Conservation (phyloP, 2,113 vertebrate species). For the Salminus brasiliensis region DNA sequence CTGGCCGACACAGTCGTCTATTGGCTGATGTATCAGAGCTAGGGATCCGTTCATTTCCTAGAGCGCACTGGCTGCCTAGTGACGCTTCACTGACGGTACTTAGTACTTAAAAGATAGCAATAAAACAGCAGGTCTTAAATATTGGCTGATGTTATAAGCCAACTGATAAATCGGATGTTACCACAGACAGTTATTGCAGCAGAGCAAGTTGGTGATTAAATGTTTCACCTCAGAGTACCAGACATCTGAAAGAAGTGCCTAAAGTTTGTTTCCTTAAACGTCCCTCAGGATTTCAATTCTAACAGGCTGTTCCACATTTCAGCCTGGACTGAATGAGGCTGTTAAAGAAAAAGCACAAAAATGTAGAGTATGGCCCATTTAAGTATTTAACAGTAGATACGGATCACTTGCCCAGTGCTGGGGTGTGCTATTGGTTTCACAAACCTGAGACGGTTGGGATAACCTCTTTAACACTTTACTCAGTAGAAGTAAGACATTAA, state of each 20-base stretch:
- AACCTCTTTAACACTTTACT: conserved; percentile 58
- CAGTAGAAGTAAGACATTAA: conserved; percentile 63
- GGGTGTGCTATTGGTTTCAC: not conserved
- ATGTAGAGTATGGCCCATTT: not conserved
- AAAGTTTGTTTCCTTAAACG: too few species aligned
- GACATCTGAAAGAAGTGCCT: too few species aligned
- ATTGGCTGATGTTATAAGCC: too few species aligned
- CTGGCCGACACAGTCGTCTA: too few species aligned
- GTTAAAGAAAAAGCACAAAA: not conserved
- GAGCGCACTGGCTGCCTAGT: too few species aligned
- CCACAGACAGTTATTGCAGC: not conserved
- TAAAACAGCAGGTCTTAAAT: too few species aligned
- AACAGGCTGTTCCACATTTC: not conserved
- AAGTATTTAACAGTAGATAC: conserved; percentile 26
- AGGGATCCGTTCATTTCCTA: too few species aligned
- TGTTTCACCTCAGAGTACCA: not conserved
- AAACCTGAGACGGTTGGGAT: conserved; percentile 38
- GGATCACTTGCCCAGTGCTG: not conserved
- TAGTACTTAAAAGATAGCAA: too few species aligned
- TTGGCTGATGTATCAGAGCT: too few species aligned
- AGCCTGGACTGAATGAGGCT: not conserved
- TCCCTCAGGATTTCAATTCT: too few species aligned
- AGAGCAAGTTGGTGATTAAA: not conserved
- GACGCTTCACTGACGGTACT: not conserved
- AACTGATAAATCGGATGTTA: too few species aligned